Conservation (phyloP, 2,797 vertebrate species). For the Myoxocephalus aenaeus region DNA sequence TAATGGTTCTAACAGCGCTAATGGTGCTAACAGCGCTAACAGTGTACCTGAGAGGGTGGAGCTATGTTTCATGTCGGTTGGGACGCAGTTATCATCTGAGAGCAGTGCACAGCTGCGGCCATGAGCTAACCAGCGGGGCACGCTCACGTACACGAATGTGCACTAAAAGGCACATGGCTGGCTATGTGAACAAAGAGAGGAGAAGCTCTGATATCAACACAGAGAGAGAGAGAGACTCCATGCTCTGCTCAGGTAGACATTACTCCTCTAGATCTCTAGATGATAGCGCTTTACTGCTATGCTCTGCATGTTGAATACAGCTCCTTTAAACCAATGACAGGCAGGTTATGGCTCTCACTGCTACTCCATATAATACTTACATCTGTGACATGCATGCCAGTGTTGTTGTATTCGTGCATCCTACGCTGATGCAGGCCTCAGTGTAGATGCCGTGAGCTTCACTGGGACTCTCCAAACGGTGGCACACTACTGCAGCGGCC, state of each 20-base stretch:
- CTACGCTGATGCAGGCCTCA: conserved; percentile 17
- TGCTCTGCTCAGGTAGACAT: neutral
- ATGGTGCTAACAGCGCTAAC: too few species aligned
- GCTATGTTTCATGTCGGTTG: too few species aligned
- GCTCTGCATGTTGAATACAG: neutral
- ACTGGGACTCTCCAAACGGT: conserved; percentile 55
- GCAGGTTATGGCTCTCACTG: neutral
- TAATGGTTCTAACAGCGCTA: too few species aligned
- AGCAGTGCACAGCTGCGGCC: too few species aligned
- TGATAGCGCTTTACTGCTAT: neutral
- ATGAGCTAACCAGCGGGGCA: neutral
- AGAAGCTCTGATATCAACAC: neutral
- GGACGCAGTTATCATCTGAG: too few species aligned
- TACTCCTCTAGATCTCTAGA: neutral
- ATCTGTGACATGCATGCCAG: neutral
- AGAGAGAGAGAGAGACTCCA: too few species aligned
- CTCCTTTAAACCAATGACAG: neutral
- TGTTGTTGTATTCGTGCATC: conserved; percentile 5
- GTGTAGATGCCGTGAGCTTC: conserved; percentile 38
- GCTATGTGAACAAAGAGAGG: neutral
- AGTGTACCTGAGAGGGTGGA: neutral
- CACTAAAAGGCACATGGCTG: neutral
- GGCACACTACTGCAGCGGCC: conserved; percentile 69
- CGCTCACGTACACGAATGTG: too few species aligned
- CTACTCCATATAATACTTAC: neutral